Evolutionary conservation across 2,797 vertebrate genomes (phyloP), one percentile per base, ranked within the genome.

Genomic region (Monodelphis domestica): DNA sequence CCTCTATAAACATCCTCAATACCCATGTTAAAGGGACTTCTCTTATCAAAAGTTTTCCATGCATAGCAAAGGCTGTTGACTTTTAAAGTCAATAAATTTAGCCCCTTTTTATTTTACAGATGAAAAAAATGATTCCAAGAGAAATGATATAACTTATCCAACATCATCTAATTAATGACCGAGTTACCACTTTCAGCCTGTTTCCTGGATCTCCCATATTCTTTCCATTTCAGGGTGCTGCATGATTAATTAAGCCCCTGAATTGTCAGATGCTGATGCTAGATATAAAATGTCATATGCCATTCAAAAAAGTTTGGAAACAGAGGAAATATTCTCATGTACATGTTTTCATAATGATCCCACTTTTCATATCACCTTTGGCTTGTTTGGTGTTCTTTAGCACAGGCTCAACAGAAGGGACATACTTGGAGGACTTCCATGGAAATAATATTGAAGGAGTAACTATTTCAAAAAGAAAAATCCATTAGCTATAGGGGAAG

Each of bases 371-470:
- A 21, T 84, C 14, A 7, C 51, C 63, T 24, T n/a, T 38, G 70
- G 28, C 87, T 26, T 95, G 70, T 90, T 89, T 92, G 90, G 45
- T 93, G 33, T 90, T 52, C 9, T 54, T 0, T 21, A 55, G 90
- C 28, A 7, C 21, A 89, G n/a, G 91, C 3, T 87, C 30, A 55
- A 24, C 4, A 87, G 52, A 50, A 93, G 45, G 24, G 21, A 50
- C 38, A 84, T 26, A 45, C 24, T 84, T 26, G 45, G 70, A 84
- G 38, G 38, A 84, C 9, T 78, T 84, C 45, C 24, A 24, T 84
- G 70, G 38, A 45, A 84, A 5, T 45, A 78, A 45, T 45, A 45
- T 84, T 84, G 21, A 84, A 26, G 45, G 84, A 84, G 30, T 24
- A 33, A 5, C 3, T 84, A 59, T 89, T 96, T 95, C 88, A 53